phyloP scores from a whole-genome alignment of 2,797 vertebrate genomes.

The Cossypha dichroa region DNA sequence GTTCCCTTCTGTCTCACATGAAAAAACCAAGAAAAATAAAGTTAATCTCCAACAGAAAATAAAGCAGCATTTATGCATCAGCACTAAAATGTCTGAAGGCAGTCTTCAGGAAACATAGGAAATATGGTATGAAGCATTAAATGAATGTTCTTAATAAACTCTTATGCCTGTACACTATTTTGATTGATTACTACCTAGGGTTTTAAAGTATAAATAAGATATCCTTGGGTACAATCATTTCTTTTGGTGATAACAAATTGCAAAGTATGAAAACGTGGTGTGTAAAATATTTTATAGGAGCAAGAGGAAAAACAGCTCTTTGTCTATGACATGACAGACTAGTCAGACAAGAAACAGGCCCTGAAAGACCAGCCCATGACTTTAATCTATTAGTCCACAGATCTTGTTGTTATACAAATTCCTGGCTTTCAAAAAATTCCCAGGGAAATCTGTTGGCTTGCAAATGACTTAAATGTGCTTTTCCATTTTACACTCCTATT shows the following conservation, averaged over 20 bases:
- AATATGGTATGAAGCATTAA: background rate
- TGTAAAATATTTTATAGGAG: background rate
- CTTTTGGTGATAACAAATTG: background rate
- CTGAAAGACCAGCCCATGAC: background rate
- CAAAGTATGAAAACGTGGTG: background rate
- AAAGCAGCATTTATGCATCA: slow-evolving; percentile 4
- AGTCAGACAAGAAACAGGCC: background rate
- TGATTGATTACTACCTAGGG: background rate
- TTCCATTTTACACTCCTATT: background rate
- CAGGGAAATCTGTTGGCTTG: background rate
- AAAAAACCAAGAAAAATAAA: slow-evolving; percentile 22
- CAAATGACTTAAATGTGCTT: background rate
- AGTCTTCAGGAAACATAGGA: background rate
- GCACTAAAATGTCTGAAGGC: background rate
- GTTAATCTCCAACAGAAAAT: slow-evolving; percentile 45
- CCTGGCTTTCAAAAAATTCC: background rate
- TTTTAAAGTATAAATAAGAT: slow-evolving; percentile 20
- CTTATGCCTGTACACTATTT: background rate
- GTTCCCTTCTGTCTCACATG: background rate
- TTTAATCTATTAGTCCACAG: background rate
- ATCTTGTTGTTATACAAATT: background rate
- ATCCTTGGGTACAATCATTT: background rate
- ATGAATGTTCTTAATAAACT: background rate
- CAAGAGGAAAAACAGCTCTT: background rate
- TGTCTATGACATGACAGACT: background rate